Evolutionary conservation across 2,113 vertebrate species (phyloP), one percentile per base, ranked within the genome.

Genomic region (Myrmecophaga tridactyla): DNA sequence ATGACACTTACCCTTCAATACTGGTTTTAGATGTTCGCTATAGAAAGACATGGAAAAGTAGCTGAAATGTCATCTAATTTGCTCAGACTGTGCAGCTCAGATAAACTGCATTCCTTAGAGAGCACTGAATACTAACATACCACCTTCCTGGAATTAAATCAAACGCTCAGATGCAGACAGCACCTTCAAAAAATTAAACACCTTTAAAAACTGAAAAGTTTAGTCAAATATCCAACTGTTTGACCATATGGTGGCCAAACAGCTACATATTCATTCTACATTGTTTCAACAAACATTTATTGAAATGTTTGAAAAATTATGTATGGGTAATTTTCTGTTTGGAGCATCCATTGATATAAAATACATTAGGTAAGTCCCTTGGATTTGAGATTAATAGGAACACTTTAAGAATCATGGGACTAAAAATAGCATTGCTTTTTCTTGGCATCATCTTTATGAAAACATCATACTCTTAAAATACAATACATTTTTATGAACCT

Each of bases 231-330:
- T 84, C 77, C 94, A 97, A 82, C 94, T 97, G 96, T 95, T 88
- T 91, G 75, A 62, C 77, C 88, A 89, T 83, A 94, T 91, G 89
- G 78, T 86, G 29, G 29, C 75, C 89, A 94, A 97, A 89, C 88
- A 95, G 92, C 97, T 97, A 83, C 89, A 95, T 73, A 93, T 97
- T 89, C 82, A 67, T 91, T 95, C 78, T 73, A 84, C 84, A 91
- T 83, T 29, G 43, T 89, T 65, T 82, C 72, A 90, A 85, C 46
- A 84, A 81, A 73, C 43, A 83, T 93, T 94, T 86, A 83, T 48
- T 92, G 75, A 94, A 96, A 82, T 60, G 12, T 76, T 96, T 95
- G 56, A 84, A 92, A 95, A 91, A 86, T 67, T 58, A 63, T 46
- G 34, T 58, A 23, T 63, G 46, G 43, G 8, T 69, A 41, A 96